Percentiles rank a stretch among this genome's conserved stretches.
These are phyloP conservation scores for Podarcis lilfordi DNA, from an alignment of 2,797 vertebrate species.

Conservation along the genomic window DNA sequence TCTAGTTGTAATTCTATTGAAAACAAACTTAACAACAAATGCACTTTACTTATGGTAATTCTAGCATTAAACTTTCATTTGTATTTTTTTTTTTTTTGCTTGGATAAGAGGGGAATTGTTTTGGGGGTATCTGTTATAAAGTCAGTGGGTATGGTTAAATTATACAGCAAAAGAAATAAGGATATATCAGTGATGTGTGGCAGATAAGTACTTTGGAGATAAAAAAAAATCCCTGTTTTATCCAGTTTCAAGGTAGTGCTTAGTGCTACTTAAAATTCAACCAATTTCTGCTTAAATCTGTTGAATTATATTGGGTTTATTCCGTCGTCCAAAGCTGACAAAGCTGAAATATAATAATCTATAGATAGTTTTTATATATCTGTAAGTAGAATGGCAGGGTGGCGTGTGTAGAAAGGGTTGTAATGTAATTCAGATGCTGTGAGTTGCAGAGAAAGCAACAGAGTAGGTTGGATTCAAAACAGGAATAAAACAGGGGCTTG, in stretches of 20 bases:
- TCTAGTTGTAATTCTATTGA: background rate
- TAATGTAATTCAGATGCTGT: background rate
- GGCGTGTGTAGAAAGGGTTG: background rate
- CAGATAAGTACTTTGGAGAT: background rate
- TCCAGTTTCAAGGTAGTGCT: background rate
- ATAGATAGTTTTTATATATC: background rate
- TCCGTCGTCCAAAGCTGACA: background rate
- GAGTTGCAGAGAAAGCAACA: background rate
- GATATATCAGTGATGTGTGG: background rate
- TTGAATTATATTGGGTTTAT: background rate
- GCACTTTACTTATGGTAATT: background rate
- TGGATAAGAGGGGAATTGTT: background rate
- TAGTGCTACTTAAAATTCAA: background rate
- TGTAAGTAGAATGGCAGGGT: background rate
- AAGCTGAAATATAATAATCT: background rate
- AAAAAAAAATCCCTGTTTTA: background rate
- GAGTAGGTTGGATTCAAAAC: background rate
- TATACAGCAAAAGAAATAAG: background rate
- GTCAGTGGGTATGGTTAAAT: background rate
- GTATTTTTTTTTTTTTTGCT: background rate
- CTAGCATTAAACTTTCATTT: slow-evolving; percentile 7
- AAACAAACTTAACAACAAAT: background rate
- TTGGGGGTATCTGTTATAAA: background rate
- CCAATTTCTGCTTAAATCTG: background rate
- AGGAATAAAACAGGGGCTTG: background rate